These are phyloP conservation scores for Agrochola macilenta DNA, from an alignment of 2,888 invertebrate genomes.

Conservation along the genomic window DNA sequence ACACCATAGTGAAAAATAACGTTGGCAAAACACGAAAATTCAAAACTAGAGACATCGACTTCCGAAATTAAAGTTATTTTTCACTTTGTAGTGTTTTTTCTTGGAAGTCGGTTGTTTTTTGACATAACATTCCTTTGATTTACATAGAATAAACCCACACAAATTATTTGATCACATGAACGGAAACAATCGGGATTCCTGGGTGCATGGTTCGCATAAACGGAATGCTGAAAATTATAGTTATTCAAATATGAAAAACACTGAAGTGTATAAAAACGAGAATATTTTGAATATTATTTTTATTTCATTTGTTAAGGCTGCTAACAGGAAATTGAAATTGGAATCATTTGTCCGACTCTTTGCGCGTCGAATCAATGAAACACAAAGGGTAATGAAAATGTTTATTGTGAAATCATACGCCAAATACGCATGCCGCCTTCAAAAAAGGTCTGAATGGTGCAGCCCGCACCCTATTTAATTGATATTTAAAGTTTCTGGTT, in stretches of 20 bases:
- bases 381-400: slow-evolving; percentile 65
- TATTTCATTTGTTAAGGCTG: slow-evolving; percentile 30
- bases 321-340: slow-evolving; percentile 58
- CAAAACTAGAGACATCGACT: too few relatives aligned
- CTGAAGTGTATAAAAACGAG: slow-evolving; percentile 1
- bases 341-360: slow-evolving; percentile 59
- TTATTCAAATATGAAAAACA: not conserved
- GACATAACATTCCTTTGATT: not conserved
- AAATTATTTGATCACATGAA: not conserved
- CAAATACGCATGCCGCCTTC: slow-evolving; percentile 7
- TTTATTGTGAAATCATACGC: slow-evolving; percentile 50
- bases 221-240: not conserved
- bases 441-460: not conserved
- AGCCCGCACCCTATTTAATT: not conserved
- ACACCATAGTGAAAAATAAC: too few relatives aligned
- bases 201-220: not conserved
- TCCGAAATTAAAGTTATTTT: too few relatives aligned
- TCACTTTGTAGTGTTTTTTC: too few relatives aligned
- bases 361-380: slow-evolving; percentile 59
- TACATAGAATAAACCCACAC: not conserved
- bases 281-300: slow-evolving; percentile 26
- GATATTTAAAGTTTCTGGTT: not conserved
- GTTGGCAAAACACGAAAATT: too few relatives aligned
- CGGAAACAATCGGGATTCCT: slow-evolving; percentile 2
- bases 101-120: too few relatives aligned